These are phyloP conservation scores for Hylaeus anthracinus DNA, from an alignment of 1,140 invertebrate species.

Conservation along the genomic window DNA sequence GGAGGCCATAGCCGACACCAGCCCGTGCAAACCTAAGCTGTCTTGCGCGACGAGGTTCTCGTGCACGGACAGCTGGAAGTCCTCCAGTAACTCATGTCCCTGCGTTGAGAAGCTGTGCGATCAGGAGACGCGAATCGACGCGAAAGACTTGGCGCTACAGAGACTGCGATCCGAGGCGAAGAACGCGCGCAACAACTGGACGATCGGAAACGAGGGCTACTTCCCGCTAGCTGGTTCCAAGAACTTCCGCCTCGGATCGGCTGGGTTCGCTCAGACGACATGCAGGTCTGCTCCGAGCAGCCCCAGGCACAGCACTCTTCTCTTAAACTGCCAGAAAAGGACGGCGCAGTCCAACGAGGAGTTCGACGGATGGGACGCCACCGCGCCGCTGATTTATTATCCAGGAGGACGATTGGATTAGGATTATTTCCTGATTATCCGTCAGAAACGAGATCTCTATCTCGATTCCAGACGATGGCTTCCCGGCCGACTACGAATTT, in stretches of 20 bases:
- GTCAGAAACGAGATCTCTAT: not conserved
- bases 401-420: constrained; percentile 58
- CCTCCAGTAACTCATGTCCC: constrained; percentile 83
- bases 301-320: constrained; percentile 71
- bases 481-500: not conserved
- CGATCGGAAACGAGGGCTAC: constrained; percentile 32
- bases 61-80: constrained; percentile 77
- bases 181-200: constrained; percentile 1
- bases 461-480: not conserved
- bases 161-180: not conserved
- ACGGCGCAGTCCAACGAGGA: constrained; percentile 75
- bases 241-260: constrained; percentile 50
- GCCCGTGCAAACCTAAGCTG: constrained; percentile 76
- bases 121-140: constrained; percentile 40
- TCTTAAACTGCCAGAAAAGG: constrained; percentile 67
- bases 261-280: constrained; percentile 54
- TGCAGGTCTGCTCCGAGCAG: constrained; percentile 80
- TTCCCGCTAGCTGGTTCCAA: constrained; percentile 21
- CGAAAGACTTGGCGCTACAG: not conserved
- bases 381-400: constrained; percentile 73
- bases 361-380: constrained; percentile 75
- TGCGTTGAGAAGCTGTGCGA: constrained; percentile 83
- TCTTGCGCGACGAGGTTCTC: constrained; percentile 60
- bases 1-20: constrained; percentile 80
- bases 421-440: not conserved